Evolutionary conservation across 2,113 vertebrate genomes (phyloP).

Genomic region (Arvicanthis niloticus): DNA sequence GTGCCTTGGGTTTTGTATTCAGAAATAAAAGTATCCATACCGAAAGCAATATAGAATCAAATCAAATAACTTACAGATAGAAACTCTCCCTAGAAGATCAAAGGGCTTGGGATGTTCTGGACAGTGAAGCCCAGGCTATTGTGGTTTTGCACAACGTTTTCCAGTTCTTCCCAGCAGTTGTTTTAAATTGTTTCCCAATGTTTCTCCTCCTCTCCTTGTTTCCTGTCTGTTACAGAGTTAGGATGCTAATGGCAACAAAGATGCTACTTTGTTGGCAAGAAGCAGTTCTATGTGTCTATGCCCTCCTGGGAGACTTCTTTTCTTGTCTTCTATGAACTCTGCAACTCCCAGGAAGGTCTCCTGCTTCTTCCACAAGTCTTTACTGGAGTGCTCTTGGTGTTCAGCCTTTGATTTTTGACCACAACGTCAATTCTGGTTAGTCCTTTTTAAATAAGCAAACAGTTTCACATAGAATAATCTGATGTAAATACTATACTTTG

Average conservation of each 20-base stretch:
- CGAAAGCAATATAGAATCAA: slow-evolving; percentile 30
- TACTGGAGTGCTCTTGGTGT: not conserved
- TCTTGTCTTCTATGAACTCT: not conserved
- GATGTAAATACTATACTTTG: not conserved
- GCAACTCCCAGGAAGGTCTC: not conserved
- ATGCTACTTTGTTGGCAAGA: not conserved
- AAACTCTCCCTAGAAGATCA: not conserved
- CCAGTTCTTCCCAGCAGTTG: not conserved
- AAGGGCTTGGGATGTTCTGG: not conserved
- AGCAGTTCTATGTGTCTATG: not conserved
- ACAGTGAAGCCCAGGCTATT: not conserved
- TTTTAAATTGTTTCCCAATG: slow-evolving; percentile 10
- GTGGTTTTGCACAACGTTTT: not conserved
- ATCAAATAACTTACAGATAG: slow-evolving; percentile 20
- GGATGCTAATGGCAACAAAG: slow-evolving; percentile 35
- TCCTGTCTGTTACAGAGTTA: slow-evolving; percentile 2
- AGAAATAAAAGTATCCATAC: slow-evolving; percentile 31
- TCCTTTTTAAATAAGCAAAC: slow-evolving; percentile 19
- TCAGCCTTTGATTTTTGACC: not conserved
- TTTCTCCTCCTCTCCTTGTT: not conserved
- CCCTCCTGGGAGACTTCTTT: not conserved
- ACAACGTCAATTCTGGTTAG: not conserved
- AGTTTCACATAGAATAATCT: not conserved
- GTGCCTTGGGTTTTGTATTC: not conserved
- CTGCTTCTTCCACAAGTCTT: not conserved